Conservation (phyloP, 2,797 vertebrate species). For the Oryzias dopingdopingensis region DNA sequence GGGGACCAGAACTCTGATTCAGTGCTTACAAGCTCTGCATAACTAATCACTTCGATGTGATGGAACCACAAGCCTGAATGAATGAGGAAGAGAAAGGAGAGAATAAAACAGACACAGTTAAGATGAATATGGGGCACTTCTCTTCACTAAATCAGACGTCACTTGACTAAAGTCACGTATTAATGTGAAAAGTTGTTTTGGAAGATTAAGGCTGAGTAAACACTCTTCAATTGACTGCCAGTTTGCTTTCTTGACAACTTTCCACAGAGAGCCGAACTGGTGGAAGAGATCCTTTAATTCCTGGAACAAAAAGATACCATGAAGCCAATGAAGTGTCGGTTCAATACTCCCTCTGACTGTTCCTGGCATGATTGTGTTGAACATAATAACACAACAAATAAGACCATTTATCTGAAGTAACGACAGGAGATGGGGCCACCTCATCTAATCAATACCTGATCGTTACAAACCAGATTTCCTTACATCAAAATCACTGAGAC, state of each 20-base stretch:
- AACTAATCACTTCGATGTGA: slow-evolving; percentile 85
- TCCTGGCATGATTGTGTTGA: slow-evolving; percentile 77
- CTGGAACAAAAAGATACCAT: slow-evolving; percentile 67
- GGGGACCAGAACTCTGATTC: slow-evolving; percentile 87
- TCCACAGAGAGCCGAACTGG: slow-evolving; percentile 28
- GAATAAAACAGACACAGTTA: slow-evolving; percentile 49
- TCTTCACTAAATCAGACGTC: slow-evolving; percentile 65
- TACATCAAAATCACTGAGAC: slow-evolving; percentile 78
- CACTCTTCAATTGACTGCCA: slow-evolving; percentile 54
- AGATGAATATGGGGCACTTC: slow-evolving; percentile 50
- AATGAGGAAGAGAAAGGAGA: slow-evolving; percentile 55
- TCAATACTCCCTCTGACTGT: slow-evolving; percentile 73
- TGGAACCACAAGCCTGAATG: slow-evolving; percentile 68
- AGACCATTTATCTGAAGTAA: slow-evolving; percentile 76
- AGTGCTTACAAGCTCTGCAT: slow-evolving; percentile 86
- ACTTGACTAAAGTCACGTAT: slow-evolving; percentile 51
- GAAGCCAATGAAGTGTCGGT: slow-evolving; percentile 73
- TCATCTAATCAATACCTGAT: slow-evolving; percentile 66
- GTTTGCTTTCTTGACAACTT: slow-evolving; percentile 32
- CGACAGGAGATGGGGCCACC: slow-evolving; percentile 72
- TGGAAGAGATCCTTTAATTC: slow-evolving; percentile 62
- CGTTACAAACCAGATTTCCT: slow-evolving; percentile 78
- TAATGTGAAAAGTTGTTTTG: slow-evolving; percentile 21
- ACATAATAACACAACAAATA: slow-evolving; percentile 81
- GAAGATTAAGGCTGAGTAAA: slow-evolving; percentile 41